phyloP scores from a whole-genome alignment of 2,888 invertebrate genomes.

The Amiota minor region DNA sequence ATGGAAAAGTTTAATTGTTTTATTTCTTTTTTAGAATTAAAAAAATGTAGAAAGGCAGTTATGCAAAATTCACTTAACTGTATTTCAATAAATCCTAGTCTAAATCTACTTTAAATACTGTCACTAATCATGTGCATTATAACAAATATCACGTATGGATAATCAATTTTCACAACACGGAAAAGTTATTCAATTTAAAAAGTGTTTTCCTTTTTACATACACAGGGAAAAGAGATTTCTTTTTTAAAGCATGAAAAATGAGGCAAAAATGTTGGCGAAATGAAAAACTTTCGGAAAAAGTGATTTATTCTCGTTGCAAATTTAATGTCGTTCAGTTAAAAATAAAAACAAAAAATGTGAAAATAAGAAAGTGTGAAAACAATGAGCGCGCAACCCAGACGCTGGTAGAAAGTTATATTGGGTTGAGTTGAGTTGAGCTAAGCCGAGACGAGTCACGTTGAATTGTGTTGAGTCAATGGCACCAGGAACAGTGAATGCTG shows the following conservation, averaged over 20 bases:
- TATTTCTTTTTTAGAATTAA: too few relatives aligned
- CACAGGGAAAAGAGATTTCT: background rate
- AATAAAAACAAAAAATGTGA: background rate
- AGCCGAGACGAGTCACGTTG: background rate
- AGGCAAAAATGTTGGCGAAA: too few relatives aligned
- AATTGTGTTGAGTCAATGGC: conserved; percentile 3
- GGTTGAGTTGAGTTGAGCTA: background rate
- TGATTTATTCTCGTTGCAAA: conserved; percentile 21
- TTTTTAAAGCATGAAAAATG: conserved; percentile 11
- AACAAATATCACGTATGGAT: background rate
- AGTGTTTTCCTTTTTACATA: background rate
- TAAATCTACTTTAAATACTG: too few relatives aligned
- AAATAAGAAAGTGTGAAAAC: conserved; percentile 11
- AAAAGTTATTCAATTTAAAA: conserved; percentile 9
- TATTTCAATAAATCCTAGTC: too few relatives aligned
- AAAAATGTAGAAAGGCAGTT: too few relatives aligned
- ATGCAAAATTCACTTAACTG: too few relatives aligned
- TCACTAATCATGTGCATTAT: conserved; percentile 1
- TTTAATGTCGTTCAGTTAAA: conserved; percentile 7
- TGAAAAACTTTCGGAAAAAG: conserved; percentile 2
- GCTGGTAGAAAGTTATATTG: too few relatives aligned
- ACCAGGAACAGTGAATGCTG: background rate
- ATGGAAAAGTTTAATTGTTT: too few relatives aligned
- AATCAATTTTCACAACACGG: conserved; percentile 4
- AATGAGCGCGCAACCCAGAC: too few relatives aligned